Evolutionary conservation across 2,888 invertebrate genomes (phyloP).

Genomic region (Ornithoptera alexandrae): DNA sequence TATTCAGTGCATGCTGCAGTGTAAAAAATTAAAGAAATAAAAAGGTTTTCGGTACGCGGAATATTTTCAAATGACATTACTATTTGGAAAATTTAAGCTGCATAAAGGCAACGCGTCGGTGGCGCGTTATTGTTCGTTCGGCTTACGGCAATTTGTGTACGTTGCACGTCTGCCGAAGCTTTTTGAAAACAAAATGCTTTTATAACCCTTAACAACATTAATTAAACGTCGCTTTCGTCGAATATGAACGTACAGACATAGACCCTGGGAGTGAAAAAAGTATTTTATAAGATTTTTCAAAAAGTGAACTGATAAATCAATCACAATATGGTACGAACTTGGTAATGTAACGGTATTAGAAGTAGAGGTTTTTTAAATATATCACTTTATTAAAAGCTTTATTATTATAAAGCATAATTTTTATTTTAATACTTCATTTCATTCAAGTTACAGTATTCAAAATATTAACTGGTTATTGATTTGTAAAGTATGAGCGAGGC

Average conservation of each 20-base stretch:
- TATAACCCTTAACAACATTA: constrained; percentile 10
- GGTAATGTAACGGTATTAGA: too few species aligned
- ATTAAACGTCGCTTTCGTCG: constrained; percentile 7
- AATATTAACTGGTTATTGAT: too few species aligned
- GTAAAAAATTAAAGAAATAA: background rate
- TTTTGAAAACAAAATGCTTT: constrained; percentile 17
- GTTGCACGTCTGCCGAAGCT: constrained; percentile 10
- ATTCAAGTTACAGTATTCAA: too few species aligned
- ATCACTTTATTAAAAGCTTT: too few species aligned
- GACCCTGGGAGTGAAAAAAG: too few species aligned
- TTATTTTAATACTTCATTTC: too few species aligned
- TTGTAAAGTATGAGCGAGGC: too few species aligned
- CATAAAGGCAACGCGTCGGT: constrained; percentile 1
- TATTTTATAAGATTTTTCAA: too few species aligned
- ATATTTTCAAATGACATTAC: constrained; percentile 2
- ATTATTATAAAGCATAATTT: too few species aligned
- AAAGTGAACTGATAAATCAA: too few species aligned
- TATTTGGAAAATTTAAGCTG: constrained; percentile 12
- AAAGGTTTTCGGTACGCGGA: background rate
- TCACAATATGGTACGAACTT: too few species aligned
- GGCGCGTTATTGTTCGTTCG: constrained; percentile 11
- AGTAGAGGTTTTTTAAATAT: too few species aligned
- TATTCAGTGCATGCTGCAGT: background rate
- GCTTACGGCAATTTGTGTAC: constrained; percentile 15
- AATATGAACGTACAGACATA: background rate